Conservation (phyloP, 1,140 invertebrate genomes). For the Epicauta chinensis region DNA sequence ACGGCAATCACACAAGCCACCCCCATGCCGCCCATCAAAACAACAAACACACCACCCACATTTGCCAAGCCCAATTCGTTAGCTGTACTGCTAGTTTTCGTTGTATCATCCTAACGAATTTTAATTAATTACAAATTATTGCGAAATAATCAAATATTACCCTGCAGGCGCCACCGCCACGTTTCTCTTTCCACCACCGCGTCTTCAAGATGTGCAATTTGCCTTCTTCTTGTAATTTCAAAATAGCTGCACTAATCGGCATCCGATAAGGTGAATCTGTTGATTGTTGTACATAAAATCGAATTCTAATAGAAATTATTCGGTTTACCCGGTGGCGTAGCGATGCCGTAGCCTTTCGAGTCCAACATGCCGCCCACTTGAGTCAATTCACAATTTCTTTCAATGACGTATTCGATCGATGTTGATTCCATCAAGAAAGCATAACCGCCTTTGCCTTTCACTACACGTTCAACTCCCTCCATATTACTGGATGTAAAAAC, state of each 20-base stretch:
- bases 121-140: background rate
- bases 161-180: slow-evolving; percentile 73
- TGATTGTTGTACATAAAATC: too few species aligned
- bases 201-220: slow-evolving; percentile 87
- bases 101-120: slow-evolving; percentile 63
- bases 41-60: slow-evolving; percentile 93
- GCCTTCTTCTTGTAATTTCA: slow-evolving; percentile 90
- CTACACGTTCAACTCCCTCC: slow-evolving; percentile 79
- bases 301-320: too few species aligned
- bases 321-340: slow-evolving; percentile 84
- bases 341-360: slow-evolving; percentile 89
- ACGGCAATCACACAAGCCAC: slow-evolving; percentile 83
- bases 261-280: slow-evolving; percentile 83
- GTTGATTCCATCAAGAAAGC: slow-evolving; percentile 93
- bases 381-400: slow-evolving; percentile 83
- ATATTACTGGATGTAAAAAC: slow-evolving; percentile 80
- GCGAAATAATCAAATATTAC: slow-evolving; percentile 46
- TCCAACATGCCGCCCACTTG: slow-evolving; percentile 86
- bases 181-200: slow-evolving; percentile 92
- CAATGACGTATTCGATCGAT: slow-evolving; percentile 85
- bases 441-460: slow-evolving; percentile 78
- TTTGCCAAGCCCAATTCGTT: slow-evolving; percentile 85
- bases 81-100: slow-evolving; percentile 76
- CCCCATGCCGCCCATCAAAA: slow-evolving; percentile 85
- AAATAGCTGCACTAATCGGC: slow-evolving; percentile 79